Conservation (phyloP, 1,140 invertebrate species). For the Heterodera carotae region DNA sequence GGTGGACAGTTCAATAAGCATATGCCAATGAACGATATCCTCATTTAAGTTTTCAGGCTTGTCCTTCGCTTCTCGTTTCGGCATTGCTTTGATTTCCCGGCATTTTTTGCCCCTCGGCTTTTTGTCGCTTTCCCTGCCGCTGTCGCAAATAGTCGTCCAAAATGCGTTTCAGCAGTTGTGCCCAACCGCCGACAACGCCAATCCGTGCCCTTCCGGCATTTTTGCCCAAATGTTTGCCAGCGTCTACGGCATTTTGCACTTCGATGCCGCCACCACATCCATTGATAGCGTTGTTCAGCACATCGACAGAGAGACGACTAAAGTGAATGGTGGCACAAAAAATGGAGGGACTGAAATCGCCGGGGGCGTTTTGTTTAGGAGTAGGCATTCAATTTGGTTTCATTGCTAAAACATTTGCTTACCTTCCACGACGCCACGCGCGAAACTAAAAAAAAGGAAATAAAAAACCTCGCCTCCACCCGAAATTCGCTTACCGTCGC, state of each 20-base stretch:
- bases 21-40: too few relatives aligned
- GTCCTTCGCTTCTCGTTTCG: neutral
- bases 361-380: too few relatives aligned
- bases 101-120: neutral
- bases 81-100: neutral
- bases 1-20: too few relatives aligned
- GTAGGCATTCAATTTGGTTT: too few relatives aligned
- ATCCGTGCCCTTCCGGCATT: neutral
- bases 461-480: neutral
- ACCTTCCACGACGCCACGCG: conserved; percentile 28
- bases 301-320: conserved; percentile 18
- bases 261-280: neutral
- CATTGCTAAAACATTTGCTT: neutral
- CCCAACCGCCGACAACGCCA: neutral
- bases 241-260: neutral
- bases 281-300: conserved; percentile 8
- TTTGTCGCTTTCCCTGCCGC: neutral
- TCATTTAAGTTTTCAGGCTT: too few relatives aligned
- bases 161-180: neutral
- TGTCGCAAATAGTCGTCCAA: conserved; percentile 2
- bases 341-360: too few relatives aligned
- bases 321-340: neutral
- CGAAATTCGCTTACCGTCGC: neutral
- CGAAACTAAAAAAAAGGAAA: conserved; percentile 17
- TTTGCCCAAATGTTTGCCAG: conserved; percentile 16